Base-by-base conservation (phyloP, 2,888 invertebrate genomes). In the Mesoligia furuncula region DNA sequence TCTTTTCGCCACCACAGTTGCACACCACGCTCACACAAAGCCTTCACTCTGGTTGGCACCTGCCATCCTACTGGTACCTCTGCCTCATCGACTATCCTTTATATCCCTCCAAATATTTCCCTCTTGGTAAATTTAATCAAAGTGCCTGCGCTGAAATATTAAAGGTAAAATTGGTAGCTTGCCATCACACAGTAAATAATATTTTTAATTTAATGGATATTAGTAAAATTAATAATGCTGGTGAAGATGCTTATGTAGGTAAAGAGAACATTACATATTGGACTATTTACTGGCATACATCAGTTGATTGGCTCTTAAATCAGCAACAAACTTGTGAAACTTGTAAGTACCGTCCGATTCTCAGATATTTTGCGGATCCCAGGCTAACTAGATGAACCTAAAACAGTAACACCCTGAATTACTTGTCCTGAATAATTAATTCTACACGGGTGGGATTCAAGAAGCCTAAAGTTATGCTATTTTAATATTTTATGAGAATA, bases 41-140 rank as follows among this genome's bases (percentile, higher is more conserved):
- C 24, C 39, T 15, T 27, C 54, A 7, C 13, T 8, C 42, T 9
- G 20, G 61, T n/a, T 4, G 54, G 24, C 59, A 64, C 31, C 59
- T 57, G 64, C 54, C 67, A 1, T 6, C 48, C 48, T 2, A 7
- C 17, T 66, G n/a, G 27, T 24, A 15, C n/a, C 59, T 61, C 61
- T 62, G n/a, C 61, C 27, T 20, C 66, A 51, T 70, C 72, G 61
- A 59, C 81, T 51, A 82, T 62, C 85, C 76, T 75, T 67, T 81
- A 85, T 61, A 72, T 77, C 67, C 57, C 42, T 62, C 4, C 83
- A 78, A 83, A 78, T 71, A 83, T 72, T 83, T 73, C 65, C 69
- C 20, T 68, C 64, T 51, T 71, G 78, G 68, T 67, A 83, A 85
- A 84, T 85, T 84, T 84, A 85, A 85, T 84, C 83, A 83, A 72